Percentiles rank a stretch among this genome's conserved stretches.
Evolutionary conservation across 2,113 vertebrate genomes (phyloP).

Genomic region (Emydura subglobosa): DNA sequence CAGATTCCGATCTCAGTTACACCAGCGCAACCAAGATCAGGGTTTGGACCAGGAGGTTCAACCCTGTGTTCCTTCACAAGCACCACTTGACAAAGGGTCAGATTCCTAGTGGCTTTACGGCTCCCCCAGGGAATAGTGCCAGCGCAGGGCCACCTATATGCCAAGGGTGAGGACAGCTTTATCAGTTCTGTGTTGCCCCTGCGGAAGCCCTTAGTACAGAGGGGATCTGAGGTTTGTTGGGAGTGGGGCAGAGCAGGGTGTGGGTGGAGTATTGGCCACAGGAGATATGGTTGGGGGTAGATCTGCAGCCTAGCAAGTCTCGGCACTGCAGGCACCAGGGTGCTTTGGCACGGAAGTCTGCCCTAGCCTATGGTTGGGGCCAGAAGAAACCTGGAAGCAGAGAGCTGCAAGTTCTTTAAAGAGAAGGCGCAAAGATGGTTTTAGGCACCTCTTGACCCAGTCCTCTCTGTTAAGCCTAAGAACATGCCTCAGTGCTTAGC

Average conservation of each 20-base stretch:
- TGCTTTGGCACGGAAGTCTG: background rate
- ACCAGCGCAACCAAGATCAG: background rate
- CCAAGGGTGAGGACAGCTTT: accelerated
- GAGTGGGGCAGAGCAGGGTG: background rate
- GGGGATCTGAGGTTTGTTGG: background rate
- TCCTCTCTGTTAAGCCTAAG: accelerated
- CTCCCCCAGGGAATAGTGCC: background rate
- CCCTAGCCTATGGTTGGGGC: background rate
- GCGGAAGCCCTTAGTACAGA: background rate
- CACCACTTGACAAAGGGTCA: accelerated
- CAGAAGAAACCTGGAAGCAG: background rate
- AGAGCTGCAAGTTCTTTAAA: background rate
- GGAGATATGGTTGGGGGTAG: background rate
- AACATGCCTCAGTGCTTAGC: background rate
- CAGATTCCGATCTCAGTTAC: background rate
- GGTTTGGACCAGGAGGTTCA: background rate
- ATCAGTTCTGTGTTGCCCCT: background rate
- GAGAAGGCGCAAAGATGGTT: background rate
- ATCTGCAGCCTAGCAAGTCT: background rate
- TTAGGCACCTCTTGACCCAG: conserved; percentile 1
- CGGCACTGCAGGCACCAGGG: background rate
- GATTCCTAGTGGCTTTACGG: background rate
- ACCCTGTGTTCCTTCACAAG: background rate
- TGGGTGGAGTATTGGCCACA: background rate
- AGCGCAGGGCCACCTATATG: accelerated